Conservation (phyloP, 2,113 vertebrate genomes). For the Podilymbus podiceps region DNA sequence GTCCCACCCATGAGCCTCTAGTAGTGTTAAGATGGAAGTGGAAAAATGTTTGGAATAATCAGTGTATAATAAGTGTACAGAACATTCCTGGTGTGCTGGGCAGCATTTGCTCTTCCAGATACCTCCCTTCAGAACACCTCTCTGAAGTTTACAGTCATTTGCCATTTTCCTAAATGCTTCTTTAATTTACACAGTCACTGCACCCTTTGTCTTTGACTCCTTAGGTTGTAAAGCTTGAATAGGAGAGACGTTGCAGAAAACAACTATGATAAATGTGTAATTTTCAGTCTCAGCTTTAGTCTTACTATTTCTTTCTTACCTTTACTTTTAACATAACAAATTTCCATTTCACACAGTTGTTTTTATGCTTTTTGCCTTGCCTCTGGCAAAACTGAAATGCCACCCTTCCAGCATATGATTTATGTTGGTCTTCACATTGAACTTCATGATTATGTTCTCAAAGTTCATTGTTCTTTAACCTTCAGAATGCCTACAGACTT, state of each 20-base stretch:
- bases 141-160: not conserved
- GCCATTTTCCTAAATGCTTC: not conserved
- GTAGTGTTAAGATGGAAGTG: not conserved
- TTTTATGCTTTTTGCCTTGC: constrained; percentile 4
- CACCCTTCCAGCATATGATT: not conserved
- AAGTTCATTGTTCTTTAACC: constrained; percentile 37
- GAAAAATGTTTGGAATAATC: not conserved
- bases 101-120: not conserved
- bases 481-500: not conserved
- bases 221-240: not conserved
- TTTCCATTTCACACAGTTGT: not conserved
- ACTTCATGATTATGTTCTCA: not conserved
- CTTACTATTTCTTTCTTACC: not conserved
- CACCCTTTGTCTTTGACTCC: not conserved
- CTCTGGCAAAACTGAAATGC: constrained; percentile 13
- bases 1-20: not conserved
- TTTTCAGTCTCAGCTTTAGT: not conserved
- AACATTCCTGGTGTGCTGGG: not conserved
- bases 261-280: not conserved
- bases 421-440: constrained; percentile 5
- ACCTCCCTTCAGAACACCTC: not conserved
- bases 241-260: not conserved
- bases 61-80: not conserved
- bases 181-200: not conserved
- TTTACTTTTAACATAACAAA: not conserved